Base-by-base conservation (phyloP, 2,888 invertebrate species). In the Cheilosia grossa region DNA sequence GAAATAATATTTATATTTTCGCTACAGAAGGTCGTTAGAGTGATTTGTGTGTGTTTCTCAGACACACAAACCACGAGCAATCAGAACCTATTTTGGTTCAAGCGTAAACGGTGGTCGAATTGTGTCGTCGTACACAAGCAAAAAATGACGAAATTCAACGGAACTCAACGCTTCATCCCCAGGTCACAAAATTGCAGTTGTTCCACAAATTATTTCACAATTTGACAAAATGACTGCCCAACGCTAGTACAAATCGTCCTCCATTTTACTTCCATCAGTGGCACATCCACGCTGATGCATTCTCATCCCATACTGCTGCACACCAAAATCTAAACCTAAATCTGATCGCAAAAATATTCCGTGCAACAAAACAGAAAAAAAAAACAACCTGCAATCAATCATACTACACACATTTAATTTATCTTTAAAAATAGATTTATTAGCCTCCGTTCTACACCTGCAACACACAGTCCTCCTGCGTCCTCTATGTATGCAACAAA, bases 371-470 rank as follows among this genome's bases (percentile, higher is more conserved):
- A 30, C 6, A 0, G 7, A 30, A 30, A 19, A 19, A 51, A 4
- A 7, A n/a, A n/a, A 63, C n/a, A 56, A 59, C 42, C 61, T n/a
- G 40, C 75, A 75, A 85, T 85, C 85, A 85, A 85, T 85, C 85
- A 85, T 72, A 64, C 37, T 37, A 13, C 13, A 37, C 61, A 85
- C 81, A 85, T 81, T 85, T 85, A 75, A 85, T 85, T 85, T 85
- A 77, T 75, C 70, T 61, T 75, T 63, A 67, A 77, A 72, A 49
- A 54, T 44, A 77, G 85, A 85, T 85, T 85, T 81, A 85, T 70
- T 70, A 64, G 51, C 37, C 33, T n/a, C 70, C 47, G 54, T 19
- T 64, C 17, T 74, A 54, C 66, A 61, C 58, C 17, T 70, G 70
- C 74, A 73, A 51, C 61, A 49, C 30, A 30, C 56, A 30, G 33